phyloP scores from a whole-genome alignment of 2,888 invertebrate genomes.

The Encarsia formosa region DNA sequence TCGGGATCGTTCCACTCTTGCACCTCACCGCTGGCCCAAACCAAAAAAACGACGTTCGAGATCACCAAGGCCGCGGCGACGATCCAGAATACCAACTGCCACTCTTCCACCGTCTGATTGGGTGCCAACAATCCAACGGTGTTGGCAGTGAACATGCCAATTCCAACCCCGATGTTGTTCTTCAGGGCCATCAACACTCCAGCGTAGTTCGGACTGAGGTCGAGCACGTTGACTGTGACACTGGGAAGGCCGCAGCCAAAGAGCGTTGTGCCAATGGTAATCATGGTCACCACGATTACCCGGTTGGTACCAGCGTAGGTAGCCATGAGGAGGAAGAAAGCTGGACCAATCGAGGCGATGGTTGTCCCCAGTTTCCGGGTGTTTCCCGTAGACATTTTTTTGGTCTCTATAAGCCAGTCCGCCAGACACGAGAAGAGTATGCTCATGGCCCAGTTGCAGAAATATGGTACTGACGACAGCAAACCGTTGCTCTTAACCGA shows the following conservation, averaged over 20 bases:
- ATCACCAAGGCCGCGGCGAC: conserved; percentile 64
- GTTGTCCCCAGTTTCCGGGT: conserved; percentile 53
- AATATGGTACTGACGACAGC: conserved; percentile 51
- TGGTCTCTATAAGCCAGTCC: conserved; percentile 47
- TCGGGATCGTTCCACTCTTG: conserved; percentile 71
- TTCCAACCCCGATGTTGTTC: conserved; percentile 66
- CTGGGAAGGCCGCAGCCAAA: conserved; percentile 54
- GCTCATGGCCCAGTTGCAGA: conserved; percentile 51
- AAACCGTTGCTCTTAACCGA: conserved; percentile 49
- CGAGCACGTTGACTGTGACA: conserved; percentile 53
- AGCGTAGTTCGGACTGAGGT: conserved; percentile 53
- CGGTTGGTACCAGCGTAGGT: conserved; percentile 52
- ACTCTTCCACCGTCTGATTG: conserved; percentile 53
- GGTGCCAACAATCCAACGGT: conserved; percentile 63
- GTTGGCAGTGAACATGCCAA: conserved; percentile 67
- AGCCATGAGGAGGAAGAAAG: conserved; percentile 51
- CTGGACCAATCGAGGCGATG: conserved; percentile 53
- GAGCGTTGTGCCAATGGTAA: conserved; percentile 52
- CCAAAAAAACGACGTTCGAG: conserved; percentile 65
- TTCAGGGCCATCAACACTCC: conserved; percentile 53
- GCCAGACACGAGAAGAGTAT: conserved; percentile 46
- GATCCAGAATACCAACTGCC: conserved; percentile 79
- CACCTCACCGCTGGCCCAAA: conserved; percentile 71
- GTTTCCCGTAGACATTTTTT: conserved; percentile 45
- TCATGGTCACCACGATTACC: conserved; percentile 46